phyloP scores from a whole-genome alignment of 2,113 vertebrate species.

The Cinclus cinclus region DNA sequence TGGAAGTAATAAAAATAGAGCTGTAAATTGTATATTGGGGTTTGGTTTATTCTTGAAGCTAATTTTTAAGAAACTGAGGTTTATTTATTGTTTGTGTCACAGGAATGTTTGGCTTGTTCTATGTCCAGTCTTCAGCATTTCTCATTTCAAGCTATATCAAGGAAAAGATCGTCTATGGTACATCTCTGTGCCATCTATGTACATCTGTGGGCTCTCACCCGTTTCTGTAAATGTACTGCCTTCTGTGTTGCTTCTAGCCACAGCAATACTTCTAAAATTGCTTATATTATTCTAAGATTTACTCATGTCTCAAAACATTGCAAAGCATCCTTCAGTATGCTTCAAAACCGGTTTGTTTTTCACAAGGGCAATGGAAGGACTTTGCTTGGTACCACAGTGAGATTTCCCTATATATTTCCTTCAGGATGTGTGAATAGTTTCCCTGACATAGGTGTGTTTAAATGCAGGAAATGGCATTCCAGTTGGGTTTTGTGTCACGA shows the following conservation, averaged over 20 bases:
- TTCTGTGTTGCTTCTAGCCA: neutral
- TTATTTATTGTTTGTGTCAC: conserved; percentile 17
- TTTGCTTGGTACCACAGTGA: neutral
- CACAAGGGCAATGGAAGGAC: neutral
- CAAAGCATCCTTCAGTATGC: neutral
- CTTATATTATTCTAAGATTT: neutral
- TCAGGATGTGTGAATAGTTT: neutral
- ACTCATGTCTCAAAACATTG: neutral
- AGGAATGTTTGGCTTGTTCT: neutral
- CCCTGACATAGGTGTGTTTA: neutral
- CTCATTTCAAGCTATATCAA: neutral
- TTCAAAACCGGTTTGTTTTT: neutral
- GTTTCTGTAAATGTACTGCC: neutral
- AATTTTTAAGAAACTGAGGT: neutral
- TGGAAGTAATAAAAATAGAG: neutral
- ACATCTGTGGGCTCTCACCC: neutral
- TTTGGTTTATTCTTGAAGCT: conserved; percentile 9
- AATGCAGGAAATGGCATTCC: neutral
- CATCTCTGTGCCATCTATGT: neutral
- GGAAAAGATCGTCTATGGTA: neutral
- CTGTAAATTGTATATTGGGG: neutral
- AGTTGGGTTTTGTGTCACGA: neutral
- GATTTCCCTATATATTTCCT: neutral
- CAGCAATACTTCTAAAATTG: neutral
- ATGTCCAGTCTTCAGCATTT: neutral